These are phyloP conservation scores for Ophthalmolycus amberensis DNA, from an alignment of 2,113 vertebrate species.

Conservation along the genomic window DNA sequence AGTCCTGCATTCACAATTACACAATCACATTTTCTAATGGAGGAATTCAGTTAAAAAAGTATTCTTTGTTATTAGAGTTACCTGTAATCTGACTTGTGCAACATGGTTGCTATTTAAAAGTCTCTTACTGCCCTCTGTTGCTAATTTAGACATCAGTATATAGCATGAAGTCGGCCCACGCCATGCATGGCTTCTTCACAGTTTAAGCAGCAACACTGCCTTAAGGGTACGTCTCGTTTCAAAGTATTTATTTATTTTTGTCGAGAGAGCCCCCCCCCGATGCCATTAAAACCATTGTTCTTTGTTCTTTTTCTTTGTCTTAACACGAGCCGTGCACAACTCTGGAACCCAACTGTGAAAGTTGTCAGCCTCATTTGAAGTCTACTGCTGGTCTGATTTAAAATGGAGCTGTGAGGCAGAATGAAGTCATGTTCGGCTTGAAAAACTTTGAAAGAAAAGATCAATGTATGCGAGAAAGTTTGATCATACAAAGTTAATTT, in stretches of 20 bases:
- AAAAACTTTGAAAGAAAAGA: conserved; percentile 3
- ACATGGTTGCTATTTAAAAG: background rate
- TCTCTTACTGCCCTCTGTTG: conserved; percentile 43
- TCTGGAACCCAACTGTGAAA: conserved; percentile 46
- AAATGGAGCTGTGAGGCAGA: conserved; percentile 23
- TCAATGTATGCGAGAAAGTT: conserved; percentile 3
- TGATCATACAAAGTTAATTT: conserved; percentile 1
- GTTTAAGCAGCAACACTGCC: conserved; percentile 23
- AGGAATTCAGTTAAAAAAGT: background rate
- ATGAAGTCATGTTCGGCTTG: conserved; percentile 17
- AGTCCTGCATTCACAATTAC: background rate
- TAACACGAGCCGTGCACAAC: conserved; percentile 12
- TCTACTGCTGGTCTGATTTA: conserved; percentile 40
- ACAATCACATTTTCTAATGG: background rate
- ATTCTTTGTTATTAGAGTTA: background rate
- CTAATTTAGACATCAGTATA: conserved; percentile 11
- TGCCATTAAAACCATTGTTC: conserved; percentile 17
- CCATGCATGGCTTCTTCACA: background rate
- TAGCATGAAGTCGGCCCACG: background rate
- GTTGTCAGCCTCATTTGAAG: conserved; percentile 41
- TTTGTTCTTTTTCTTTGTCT: conserved; percentile 52
- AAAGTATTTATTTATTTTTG: conserved; percentile 16
- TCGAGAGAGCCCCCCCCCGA: conserved; percentile 5
- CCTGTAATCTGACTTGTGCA: background rate
- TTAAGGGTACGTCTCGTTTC: conserved; percentile 34